Percentiles rank a stretch among this genome's conserved stretches.
Evolutionary conservation across 1,140 invertebrate genomes (phyloP).

Genomic region (Euglossa dilemma): DNA sequence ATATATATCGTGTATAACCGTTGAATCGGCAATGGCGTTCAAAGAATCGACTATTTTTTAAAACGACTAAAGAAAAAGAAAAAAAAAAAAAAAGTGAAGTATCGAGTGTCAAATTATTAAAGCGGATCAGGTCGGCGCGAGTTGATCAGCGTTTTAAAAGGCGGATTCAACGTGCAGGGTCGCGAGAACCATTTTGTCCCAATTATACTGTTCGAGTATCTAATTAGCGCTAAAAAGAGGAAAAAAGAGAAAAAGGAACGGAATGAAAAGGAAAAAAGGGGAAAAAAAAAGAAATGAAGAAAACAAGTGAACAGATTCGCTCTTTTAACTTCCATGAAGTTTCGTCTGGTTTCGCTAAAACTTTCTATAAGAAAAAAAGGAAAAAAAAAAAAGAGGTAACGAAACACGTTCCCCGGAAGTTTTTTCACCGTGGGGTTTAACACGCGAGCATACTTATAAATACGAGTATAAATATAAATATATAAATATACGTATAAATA

Average conservation of each 20-base stretch:
- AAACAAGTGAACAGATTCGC: slow-evolving; percentile 36
- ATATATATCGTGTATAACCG: slow-evolving; percentile 56
- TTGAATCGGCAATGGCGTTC: slow-evolving; percentile 64
- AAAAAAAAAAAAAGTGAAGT: slow-evolving; percentile 27
- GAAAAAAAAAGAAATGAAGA: not conserved
- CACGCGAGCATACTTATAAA: slow-evolving; percentile 5
- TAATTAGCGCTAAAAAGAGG: slow-evolving; percentile 8
- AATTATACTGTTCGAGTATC: slow-evolving; percentile 34
- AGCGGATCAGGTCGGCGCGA: slow-evolving; percentile 15
- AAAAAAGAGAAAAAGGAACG: slow-evolving; percentile 6
- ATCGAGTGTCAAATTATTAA: slow-evolving; percentile 74
- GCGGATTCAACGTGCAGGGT: slow-evolving; percentile 42
- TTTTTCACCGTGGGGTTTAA: not conserved
- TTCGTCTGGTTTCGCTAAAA: slow-evolving; percentile 64
- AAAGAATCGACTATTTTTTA: slow-evolving; percentile 76
- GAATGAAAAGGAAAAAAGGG: slow-evolving; percentile 4
- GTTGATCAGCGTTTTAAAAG: slow-evolving; percentile 23
- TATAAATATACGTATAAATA: slow-evolving; percentile 55
- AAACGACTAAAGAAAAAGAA: slow-evolving; percentile 43
- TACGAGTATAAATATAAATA: slow-evolving; percentile 56
- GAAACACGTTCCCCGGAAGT: slow-evolving; percentile 8
- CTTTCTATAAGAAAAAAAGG: slow-evolving; percentile 26
- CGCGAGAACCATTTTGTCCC: slow-evolving; percentile 31
- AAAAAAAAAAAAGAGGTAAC: slow-evolving; percentile 17
- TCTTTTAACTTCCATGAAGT: slow-evolving; percentile 74